Evolutionary conservation across 2,113 vertebrate species (phyloP).

Genomic region (Trichomycterus rosablanca): DNA sequence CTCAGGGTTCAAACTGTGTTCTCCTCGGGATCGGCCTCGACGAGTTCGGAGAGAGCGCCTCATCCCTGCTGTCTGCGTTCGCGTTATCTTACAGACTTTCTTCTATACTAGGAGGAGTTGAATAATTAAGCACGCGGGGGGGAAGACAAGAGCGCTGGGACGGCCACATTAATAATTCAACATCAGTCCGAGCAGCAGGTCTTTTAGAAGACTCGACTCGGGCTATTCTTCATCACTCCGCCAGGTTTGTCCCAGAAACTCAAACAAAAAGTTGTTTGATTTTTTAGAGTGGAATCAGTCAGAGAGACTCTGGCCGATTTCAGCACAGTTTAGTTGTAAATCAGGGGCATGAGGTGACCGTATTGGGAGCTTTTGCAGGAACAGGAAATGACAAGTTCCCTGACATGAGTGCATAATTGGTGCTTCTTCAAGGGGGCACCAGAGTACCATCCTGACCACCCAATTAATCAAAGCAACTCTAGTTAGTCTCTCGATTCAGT

Average conservation of each 20-base stretch:
- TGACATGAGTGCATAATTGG: no score
- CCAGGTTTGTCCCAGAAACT: conserved; percentile 68
- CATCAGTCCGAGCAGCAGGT: conserved; percentile 46
- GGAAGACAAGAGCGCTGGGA: conserved; percentile 67
- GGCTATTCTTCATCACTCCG: conserved; percentile 49
- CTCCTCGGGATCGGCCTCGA: background rate
- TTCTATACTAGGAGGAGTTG: conserved; percentile 56
- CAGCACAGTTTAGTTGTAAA: no score
- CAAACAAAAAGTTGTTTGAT: conserved; percentile 55
- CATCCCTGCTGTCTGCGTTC: conserved; percentile 57
- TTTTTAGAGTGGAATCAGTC: no score
- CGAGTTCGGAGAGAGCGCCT: conserved; percentile 44
- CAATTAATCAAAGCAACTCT: no score
- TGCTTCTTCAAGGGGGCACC: no score
- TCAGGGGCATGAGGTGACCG: no score
- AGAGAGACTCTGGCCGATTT: no score
- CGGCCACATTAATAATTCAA: conserved; percentile 69
- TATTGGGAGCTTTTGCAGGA: no score
- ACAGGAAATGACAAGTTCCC: no score
- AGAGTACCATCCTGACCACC: no score
- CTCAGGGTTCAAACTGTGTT: conserved; percentile 6
- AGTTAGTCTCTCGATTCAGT: no score
- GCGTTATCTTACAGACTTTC: conserved; percentile 61
- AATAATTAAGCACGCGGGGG: conserved; percentile 64
- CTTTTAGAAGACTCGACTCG: conserved; percentile 50